Percentiles rank a stretch among this genome's conserved stretches.
Conservation (phyloP, 2,797 vertebrate species). For the Aulostomus chinensis region DNA sequence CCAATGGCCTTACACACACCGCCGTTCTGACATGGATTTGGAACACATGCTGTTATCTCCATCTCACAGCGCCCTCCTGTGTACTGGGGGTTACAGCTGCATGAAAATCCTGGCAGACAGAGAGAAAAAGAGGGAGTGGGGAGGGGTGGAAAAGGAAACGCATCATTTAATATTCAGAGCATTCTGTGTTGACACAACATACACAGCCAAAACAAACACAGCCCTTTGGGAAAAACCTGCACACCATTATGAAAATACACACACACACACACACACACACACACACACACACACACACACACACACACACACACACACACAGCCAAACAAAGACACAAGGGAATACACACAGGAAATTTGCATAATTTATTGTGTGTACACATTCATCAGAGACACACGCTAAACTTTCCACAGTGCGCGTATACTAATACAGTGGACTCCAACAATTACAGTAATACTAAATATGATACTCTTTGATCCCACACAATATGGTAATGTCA, state of each 20-base stretch:
- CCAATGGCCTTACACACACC: conserved; percentile 91
- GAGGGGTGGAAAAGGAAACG: not conserved
- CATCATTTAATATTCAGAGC: conserved; percentile 8
- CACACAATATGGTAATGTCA: too few relatives aligned
- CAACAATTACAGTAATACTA: too few relatives aligned
- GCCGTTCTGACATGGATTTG: conserved; percentile 92
- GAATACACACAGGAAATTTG: too few relatives aligned
- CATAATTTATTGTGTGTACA: too few relatives aligned
- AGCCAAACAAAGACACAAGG: too few relatives aligned
- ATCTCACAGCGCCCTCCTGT: conserved; percentile 94
- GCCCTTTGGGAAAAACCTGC: not conserved
- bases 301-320: too few relatives aligned
- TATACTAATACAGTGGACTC: too few relatives aligned
- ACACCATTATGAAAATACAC: not conserved
- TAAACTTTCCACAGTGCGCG: too few relatives aligned
- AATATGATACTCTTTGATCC: too few relatives aligned
- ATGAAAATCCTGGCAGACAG: conserved; percentile 86
- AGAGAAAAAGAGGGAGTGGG: too few relatives aligned
- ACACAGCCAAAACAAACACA: not conserved
- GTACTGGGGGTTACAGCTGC: conserved; percentile 89
- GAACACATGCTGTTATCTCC: conserved; percentile 92
- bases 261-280: not conserved
- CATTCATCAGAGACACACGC: too few relatives aligned
- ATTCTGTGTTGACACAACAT: not conserved
- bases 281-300: too few relatives aligned